phyloP scores from a whole-genome alignment of 2,113 vertebrate genomes.

The Fukomys damarensis region DNA sequence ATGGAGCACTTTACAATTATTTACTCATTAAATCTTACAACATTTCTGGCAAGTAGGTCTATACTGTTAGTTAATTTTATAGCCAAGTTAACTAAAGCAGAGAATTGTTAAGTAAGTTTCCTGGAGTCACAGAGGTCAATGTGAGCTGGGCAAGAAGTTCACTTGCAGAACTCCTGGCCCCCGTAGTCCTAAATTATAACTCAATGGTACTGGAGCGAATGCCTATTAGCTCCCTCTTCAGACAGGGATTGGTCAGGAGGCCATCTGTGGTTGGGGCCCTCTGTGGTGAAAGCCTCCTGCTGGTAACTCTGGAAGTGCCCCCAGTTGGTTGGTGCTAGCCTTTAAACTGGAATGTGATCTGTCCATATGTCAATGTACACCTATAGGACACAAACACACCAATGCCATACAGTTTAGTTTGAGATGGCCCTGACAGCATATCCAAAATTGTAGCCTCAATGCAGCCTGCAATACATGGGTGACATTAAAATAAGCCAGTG shows the following conservation, averaged over 20 bases:
- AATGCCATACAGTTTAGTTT: not conserved
- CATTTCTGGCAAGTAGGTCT: constrained; percentile 52
- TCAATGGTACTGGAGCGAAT: not conserved
- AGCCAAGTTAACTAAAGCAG: constrained; percentile 29
- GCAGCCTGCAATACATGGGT: not conserved
- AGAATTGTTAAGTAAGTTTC: constrained; percentile 43
- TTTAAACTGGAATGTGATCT: not conserved
- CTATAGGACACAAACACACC: not conserved
- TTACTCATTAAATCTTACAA: constrained; percentile 67
- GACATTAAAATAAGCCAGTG: not conserved
- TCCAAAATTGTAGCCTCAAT: not conserved
- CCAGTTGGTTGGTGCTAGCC: not conserved
- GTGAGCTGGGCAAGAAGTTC: not conserved
- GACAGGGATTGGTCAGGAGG: not conserved
- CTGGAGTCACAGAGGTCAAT: constrained; percentile 24
- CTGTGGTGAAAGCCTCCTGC: not conserved
- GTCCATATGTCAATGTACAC: accelerated
- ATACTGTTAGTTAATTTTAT: constrained; percentile 49
- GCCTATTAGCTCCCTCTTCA: not conserved
- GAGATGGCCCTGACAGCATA: not conserved
- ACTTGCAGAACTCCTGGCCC: not conserved
- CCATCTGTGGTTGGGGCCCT: not conserved
- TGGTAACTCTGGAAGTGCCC: not conserved
- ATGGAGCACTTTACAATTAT: constrained; percentile 66
- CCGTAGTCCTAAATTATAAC: not conserved